Evolutionary conservation across 2,888 invertebrate genomes (phyloP), one percentile per base, ranked within the genome.

Genomic region (Trilocha varians): DNA sequence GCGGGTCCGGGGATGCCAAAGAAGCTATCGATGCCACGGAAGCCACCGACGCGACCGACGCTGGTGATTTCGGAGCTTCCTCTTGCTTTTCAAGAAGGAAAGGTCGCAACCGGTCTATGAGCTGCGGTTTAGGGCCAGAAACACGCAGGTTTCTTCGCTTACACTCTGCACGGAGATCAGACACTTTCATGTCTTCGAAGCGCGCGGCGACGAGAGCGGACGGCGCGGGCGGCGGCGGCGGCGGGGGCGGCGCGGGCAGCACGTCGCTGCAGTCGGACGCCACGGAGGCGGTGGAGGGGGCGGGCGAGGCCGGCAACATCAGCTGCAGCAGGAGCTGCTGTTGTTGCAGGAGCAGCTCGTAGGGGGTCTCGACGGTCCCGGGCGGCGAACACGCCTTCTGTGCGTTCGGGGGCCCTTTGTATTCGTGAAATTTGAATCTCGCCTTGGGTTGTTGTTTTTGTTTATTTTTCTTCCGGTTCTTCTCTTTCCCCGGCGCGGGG

Each of bases 91-190:
- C 75, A 1, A 87, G 61, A 39, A 88, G 62, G 69, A 90, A 94
- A 1, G 93, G 94, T 51, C 94, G 93, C 43, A 98, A 83, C 34
- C 98, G 89, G 70, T 98, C 97, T 44, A 99, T 94, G 34, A 99
- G 83, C 68, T 97, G 96, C 6, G 97, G 96, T 70, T 99, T 99
- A 0, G 98, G 93, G 0, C 98, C 98, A 9, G 98, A 98, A 1
- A 99, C 98, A 4, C 98, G 96, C 46, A 99, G 85, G 74, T 94
- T 97, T 38, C 98, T 90, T 44, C 95, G 93, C 76, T 98, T 98
- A 58, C 98, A 89, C 72, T 98, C 98, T 43, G 94, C 93, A 71
- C 97, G 97, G 53, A 98, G 87, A 69, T 98, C 98, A 47, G 95
- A 96, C 34, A 84, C 98, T 87, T 97, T 97, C 95, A 98, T 95